Percentiles rank a stretch among this genome's conserved stretches.
Conservation (phyloP, 2,888 invertebrate genomes). For the Noctuana brunneofusca region DNA sequence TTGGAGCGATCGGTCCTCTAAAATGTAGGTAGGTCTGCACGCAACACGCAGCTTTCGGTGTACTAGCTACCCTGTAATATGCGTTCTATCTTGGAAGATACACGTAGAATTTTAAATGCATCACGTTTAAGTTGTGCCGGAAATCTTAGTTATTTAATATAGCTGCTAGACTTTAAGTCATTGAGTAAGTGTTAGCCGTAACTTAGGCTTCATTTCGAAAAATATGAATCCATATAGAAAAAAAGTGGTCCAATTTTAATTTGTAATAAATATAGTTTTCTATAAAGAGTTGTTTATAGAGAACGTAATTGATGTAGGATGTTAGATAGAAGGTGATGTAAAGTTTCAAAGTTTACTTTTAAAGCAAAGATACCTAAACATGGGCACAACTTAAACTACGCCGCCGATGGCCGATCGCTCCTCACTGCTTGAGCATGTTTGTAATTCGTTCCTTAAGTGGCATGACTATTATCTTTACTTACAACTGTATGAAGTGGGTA, state of each 20-base stretch:
- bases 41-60: constrained; percentile 79
- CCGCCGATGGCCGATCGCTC: constrained; percentile 75
- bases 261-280: too few relatives aligned
- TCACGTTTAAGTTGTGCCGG: constrained; percentile 71
- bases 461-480: constrained; percentile 73
- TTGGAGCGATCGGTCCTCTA: constrained; percentile 77
- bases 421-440: constrained; percentile 77
- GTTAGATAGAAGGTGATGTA: background rate
- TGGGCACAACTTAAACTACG: constrained; percentile 72
- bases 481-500: constrained; percentile 72
- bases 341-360: background rate
- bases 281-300: too few relatives aligned
- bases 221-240: too few relatives aligned
- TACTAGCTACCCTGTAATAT: constrained; percentile 67
- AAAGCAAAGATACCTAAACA: constrained; percentile 39
- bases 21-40: constrained; percentile 67
- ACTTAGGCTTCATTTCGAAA: background rate
- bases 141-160: constrained; percentile 24
- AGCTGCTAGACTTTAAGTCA: background rate
- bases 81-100: constrained; percentile 56
- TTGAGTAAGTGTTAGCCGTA: background rate
- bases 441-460: constrained; percentile 72
- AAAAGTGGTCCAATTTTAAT: too few relatives aligned
- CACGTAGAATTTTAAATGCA: constrained; percentile 61
- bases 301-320: background rate